Evolutionary conservation across 1,140 invertebrate genomes (phyloP).

Genomic region (Drosophila chauvacae): DNA sequence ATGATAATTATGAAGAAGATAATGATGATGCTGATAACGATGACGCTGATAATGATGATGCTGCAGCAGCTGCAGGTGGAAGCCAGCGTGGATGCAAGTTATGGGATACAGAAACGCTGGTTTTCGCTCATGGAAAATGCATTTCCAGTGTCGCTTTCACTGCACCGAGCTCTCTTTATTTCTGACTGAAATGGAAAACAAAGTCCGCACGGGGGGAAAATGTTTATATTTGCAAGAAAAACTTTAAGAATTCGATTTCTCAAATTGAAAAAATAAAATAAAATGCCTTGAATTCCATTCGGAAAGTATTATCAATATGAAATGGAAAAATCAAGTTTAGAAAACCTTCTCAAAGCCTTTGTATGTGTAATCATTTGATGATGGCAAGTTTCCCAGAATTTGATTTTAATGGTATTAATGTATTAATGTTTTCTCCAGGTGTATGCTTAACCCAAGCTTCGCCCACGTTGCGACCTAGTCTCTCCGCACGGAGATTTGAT

Average conservation of each 20-base stretch:
- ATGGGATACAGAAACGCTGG: neutral
- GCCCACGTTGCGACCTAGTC: neutral
- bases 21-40: neutral
- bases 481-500: constrained; percentile 4
- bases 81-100: neutral
- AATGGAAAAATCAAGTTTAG: no score
- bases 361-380: no score
- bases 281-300: no score
- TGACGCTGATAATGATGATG: neutral
- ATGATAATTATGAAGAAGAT: no score
- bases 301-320: no score
- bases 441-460: neutral
- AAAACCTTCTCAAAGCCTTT: no score
- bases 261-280: neutral
- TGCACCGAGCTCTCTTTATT: constrained; percentile 19
- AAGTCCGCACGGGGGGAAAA: neutral
- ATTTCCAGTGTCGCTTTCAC: constrained; percentile 28
- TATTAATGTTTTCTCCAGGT: neutral
- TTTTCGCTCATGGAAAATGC: constrained; percentile 31
- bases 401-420: neutral
- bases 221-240: neutral
- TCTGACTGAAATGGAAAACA: neutral
- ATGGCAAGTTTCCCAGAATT: neutral
- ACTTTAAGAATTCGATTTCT: neutral
- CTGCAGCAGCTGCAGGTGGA: constrained; percentile 4